phyloP scores from a whole-genome alignment of 2,113 vertebrate genomes.

The Oryzias javanicus region DNA sequence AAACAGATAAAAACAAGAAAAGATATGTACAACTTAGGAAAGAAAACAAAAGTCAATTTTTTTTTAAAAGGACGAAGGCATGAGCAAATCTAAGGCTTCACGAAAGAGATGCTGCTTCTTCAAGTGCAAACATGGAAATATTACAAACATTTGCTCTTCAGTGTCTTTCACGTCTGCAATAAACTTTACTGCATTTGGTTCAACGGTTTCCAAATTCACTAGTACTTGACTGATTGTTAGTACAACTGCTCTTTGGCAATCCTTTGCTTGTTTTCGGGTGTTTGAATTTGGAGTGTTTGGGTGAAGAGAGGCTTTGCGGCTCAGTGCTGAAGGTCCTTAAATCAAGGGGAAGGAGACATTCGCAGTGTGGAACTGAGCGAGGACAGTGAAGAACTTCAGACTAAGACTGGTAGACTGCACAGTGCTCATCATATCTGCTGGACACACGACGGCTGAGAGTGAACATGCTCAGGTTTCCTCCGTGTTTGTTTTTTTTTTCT shows the following conservation, averaged over 20 bases:
- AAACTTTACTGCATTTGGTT: slow-evolving; percentile 70
- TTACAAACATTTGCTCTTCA: slow-evolving; percentile 82
- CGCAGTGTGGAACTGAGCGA: slow-evolving; percentile 73
- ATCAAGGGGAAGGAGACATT: slow-evolving; percentile 44
- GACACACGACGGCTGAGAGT: slow-evolving; percentile 71
- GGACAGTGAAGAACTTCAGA: slow-evolving; percentile 75
- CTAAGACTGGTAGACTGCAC: slow-evolving; percentile 80
- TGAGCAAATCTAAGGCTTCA: slow-evolving; percentile 86
- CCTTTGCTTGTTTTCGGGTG: slow-evolving; percentile 27
- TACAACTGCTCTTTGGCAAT: slow-evolving; percentile 72
- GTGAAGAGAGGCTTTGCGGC: slow-evolving; percentile 23
- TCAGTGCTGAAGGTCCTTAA: slow-evolving; percentile 41
- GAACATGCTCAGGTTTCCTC: slow-evolving; percentile 51
- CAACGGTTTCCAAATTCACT: slow-evolving; percentile 49
- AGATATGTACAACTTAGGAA: slow-evolving; percentile 13
- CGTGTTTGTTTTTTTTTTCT: slow-evolving; percentile 27
- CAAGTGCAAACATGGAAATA: slow-evolving; percentile 53
- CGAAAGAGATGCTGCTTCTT: slow-evolving; percentile 62
- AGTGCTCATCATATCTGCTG: slow-evolving; percentile 83
- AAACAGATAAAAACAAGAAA: slow-evolving; percentile 9
- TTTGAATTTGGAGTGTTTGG: slow-evolving; percentile 32
- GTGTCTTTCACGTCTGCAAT: slow-evolving; percentile 68
- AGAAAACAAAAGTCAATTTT: slow-evolving; percentile 21
- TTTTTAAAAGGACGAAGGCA: slow-evolving; percentile 57
- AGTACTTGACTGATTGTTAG: slow-evolving; percentile 63